Evolutionary conservation across 92 coral and sea anemone genomes (phyloP), one percentile per base, ranked within the genome.

Genomic region (Siderastrea siderea): DNA sequence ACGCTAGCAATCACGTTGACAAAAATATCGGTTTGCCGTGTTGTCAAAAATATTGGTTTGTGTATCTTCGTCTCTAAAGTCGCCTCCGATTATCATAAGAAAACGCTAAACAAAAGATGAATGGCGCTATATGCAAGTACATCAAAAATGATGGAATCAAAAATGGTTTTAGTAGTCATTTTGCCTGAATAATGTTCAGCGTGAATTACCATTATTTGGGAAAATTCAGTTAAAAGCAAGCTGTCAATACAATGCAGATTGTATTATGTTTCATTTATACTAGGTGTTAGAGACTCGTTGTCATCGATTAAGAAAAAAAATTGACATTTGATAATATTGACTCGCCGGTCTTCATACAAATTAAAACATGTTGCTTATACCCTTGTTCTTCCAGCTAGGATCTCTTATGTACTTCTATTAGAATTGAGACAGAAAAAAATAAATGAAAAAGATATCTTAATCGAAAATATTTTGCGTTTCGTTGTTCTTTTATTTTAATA

Each of bases 211-310:
- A 38, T 53, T 68, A 38, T 52, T 54, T 68, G 85, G 55, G 85
- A 69, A 81, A 51, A 54, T 68, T 51, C 65, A 67, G 76, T 49
- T 50, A 54, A 68, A 68, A 14, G 19, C 48, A 81, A 68, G 64
- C 85, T 81, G 85, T 5, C 71, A 38, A 47, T 58, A 59, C 13
- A 79, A 48, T 63, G 16, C 47, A 5, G 12, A 55, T 26, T 26
- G 38, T 26, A 26, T 26, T 26, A 26, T 26, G 38, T 26, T 26
- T 26, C 38, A 26, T 26, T 26, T 26, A 26, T 26, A 26, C 38
- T 26, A 26, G 38, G 38, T 26, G 38, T 2, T 11, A n/a, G 17
- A 47, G 13, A 72, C n/a, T 51, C 43, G 3, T 49, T 55, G 0
- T 55, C 61, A 7, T 55, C 12, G 38, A 26, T 55, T 55, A 6